These are phyloP conservation scores for Caiman crocodilus DNA, from an alignment of 2,797 vertebrate species.

Conservation along the genomic window DNA sequence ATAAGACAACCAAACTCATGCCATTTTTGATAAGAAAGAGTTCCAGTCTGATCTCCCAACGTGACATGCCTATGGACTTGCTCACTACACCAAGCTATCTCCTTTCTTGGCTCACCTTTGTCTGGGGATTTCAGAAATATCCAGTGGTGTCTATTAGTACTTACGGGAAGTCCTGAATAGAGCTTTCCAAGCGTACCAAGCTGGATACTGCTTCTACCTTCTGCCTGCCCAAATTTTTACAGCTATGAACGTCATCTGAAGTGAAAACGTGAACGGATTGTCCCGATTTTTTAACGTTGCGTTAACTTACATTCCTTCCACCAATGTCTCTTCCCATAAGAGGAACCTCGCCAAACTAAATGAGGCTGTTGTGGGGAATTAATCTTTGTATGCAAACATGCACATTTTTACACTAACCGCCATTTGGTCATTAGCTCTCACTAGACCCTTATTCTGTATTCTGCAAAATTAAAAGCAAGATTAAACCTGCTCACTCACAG, in stretches of 20 bases:
- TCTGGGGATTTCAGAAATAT: constrained; percentile 42
- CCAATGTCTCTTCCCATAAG: background rate
- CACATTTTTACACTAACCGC: constrained; percentile 9
- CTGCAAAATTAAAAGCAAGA: background rate
- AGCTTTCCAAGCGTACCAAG: background rate
- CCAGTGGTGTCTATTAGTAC: background rate
- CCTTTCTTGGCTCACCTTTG: background rate
- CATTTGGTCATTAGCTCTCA: background rate
- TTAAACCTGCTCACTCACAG: background rate
- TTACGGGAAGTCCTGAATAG: background rate
- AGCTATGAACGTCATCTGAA: background rate
- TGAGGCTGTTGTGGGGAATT: background rate
- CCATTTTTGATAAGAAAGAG: constrained; percentile 32
- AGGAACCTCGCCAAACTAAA: background rate
- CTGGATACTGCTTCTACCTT: background rate
- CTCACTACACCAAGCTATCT: constrained; percentile 2
- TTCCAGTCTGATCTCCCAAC: constrained; percentile 56
- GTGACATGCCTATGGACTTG: background rate
- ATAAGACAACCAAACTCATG: constrained; percentile 2
- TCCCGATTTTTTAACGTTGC: background rate
- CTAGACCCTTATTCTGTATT: background rate
- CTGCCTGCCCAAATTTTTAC: background rate
- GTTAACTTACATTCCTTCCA: background rate
- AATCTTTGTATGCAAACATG: background rate
- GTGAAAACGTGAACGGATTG: background rate